Evolutionary conservation across 2,888 invertebrate species (phyloP).

Genomic region (Fragum fragum): DNA sequence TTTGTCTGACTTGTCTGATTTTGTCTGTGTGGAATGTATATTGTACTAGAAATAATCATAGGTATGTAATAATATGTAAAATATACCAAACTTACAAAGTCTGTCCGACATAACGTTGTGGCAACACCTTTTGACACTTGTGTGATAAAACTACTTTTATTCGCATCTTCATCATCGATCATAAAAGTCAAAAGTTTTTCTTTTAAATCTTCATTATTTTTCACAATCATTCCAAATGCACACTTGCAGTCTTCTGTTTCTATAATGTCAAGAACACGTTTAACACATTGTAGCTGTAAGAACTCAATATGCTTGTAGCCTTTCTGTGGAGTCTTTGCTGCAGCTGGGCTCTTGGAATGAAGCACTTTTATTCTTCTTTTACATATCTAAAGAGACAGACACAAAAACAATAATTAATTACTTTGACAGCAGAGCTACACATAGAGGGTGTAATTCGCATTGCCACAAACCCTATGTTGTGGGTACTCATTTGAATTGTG

Average conservation of each 20-base stretch:
- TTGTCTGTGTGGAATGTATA: no score
- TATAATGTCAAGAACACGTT: conserved; percentile 95
- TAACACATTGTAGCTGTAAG: conserved; percentile 95
- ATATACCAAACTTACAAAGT: conserved; percentile 91
- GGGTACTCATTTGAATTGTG: no score
- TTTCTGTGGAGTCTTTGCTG: conserved; percentile 88
- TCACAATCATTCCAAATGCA: conserved; percentile 96
- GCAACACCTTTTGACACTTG: conserved; percentile 96
- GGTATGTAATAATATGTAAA: neutral
- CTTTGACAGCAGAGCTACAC: no score
- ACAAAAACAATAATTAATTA: no score
- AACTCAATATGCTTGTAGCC: conserved; percentile 96
- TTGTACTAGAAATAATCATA: no score
- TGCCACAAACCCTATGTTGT: no score
- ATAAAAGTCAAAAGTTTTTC: conserved; percentile 96
- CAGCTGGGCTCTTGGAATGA: conserved; percentile 89
- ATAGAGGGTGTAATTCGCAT: no score
- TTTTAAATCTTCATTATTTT: conserved; percentile 94
- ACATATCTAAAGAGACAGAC: conserved; percentile 87
- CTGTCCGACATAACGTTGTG: conserved; percentile 96
- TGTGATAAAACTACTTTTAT: conserved; percentile 91
- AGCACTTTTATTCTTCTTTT: conserved; percentile 88
- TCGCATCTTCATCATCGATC: conserved; percentile 92
- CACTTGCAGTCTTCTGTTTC: conserved; percentile 96
- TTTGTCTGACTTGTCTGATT: no score